phyloP scores from a whole-genome alignment of 2,888 invertebrate genomes.

The Itoplectis maculator region DNA sequence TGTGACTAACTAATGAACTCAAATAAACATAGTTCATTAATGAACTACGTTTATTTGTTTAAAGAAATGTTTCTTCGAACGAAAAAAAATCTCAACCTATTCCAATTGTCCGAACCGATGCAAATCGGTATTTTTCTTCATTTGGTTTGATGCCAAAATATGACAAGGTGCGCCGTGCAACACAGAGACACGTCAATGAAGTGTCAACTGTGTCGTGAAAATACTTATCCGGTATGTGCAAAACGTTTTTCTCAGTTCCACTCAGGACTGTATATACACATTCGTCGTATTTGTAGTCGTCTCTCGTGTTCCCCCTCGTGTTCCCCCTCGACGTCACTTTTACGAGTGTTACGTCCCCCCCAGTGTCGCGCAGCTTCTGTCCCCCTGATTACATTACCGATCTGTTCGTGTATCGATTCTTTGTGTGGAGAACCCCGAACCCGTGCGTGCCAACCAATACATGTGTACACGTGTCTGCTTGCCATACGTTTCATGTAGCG shows the following conservation, averaged over 20 bases:
- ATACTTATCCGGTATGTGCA: conserved; percentile 3
- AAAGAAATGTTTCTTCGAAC: too few species aligned
- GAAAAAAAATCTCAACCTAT: too few species aligned
- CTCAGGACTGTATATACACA: conserved; percentile 2
- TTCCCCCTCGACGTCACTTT: conserved; percentile 45
- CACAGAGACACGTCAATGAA: background rate
- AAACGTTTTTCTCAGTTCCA: conserved; percentile 23
- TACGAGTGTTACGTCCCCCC: conserved; percentile 49
- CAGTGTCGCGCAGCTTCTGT: conserved; percentile 32
- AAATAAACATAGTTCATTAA: too few species aligned
- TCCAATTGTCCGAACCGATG: background rate
- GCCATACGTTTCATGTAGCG: background rate
- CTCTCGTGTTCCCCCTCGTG: background rate
- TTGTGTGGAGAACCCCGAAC: conserved; percentile 13
- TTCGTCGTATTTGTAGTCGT: conserved; percentile 29
- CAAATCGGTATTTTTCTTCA: background rate
- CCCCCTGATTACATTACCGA: conserved; percentile 54
- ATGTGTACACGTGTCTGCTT: conserved; percentile 24
- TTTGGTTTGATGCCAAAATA: background rate
- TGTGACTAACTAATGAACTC: too few species aligned
- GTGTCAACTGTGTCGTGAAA: conserved; percentile 24
- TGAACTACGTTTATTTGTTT: too few species aligned
- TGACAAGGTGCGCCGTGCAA: too few species aligned
- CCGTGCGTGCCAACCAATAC: background rate
- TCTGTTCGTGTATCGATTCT: conserved; percentile 52